A percentile compares a stretch with the other conserved stretches of the same genome.
Conservation (phyloP, 2,797 vertebrate genomes). For the Peromyscus aztecus region DNA sequence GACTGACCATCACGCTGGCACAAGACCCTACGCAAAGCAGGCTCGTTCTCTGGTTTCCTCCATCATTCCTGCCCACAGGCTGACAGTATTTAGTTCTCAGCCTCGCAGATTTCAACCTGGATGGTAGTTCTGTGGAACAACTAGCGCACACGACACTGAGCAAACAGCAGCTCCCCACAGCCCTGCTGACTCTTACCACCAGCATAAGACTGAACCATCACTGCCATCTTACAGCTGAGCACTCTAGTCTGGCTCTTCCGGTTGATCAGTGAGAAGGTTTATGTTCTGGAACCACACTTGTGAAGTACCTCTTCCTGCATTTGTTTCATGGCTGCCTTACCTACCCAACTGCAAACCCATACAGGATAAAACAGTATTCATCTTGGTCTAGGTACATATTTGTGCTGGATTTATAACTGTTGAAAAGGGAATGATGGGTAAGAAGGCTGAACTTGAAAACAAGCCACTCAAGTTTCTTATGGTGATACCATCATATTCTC, state of each 20-base stretch:
- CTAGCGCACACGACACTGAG: neutral
- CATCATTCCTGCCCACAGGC: conserved; percentile 20
- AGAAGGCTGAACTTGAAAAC: conserved; percentile 35
- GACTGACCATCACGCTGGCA: neutral
- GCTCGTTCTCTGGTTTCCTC: neutral
- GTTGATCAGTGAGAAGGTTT: neutral
- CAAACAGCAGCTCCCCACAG: neutral
- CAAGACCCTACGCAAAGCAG: conserved; percentile 27
- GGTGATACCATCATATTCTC: neutral
- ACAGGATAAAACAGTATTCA: neutral
- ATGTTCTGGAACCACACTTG: neutral
- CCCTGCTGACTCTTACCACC: conserved; percentile 33
- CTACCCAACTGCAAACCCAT: neutral
- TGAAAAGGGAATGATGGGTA: neutral
- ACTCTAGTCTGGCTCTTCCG: neutral
- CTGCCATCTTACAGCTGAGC: neutral
- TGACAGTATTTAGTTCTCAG: neutral
- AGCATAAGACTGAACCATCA: neutral
- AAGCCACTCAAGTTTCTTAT: neutral
- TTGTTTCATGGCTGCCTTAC: neutral
- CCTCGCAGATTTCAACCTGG: neutral
- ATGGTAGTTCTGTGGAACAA: conserved; percentile 46
- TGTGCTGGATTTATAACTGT: neutral
- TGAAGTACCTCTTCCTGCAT: neutral
- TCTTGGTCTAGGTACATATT: neutral